Evolutionary conservation across 2,113 vertebrate genomes (phyloP).

Genomic region (Ahaetulla prasina): DNA sequence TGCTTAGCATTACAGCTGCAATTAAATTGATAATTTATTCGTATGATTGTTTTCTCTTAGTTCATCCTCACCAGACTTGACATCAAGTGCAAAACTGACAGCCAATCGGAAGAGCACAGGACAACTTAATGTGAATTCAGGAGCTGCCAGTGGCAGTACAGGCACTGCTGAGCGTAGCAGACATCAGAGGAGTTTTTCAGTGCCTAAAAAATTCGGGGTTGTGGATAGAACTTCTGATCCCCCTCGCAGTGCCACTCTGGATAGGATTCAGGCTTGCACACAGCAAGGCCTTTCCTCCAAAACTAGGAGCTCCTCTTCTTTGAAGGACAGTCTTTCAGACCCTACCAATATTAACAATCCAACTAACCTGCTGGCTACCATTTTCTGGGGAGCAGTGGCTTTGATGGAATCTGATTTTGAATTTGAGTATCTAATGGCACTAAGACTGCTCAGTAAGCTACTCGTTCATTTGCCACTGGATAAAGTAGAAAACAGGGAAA

Average conservation of each 20-base stretch:
- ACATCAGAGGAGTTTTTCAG: conserved; percentile 95
- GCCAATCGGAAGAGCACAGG: conserved; percentile 94
- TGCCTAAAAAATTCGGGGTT: conserved; percentile 97
- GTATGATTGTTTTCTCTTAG: conserved; percentile 54
- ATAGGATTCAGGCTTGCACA: conserved; percentile 94
- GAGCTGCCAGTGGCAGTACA: conserved; percentile 63
- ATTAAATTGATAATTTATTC: not conserved
- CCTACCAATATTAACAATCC: conserved; percentile 91
- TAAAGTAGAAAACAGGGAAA: conserved; percentile 90
- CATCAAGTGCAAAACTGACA: conserved; percentile 84
- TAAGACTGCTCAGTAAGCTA: conserved; percentile 88
- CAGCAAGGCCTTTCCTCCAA: conserved; percentile 81
- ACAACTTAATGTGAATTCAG: conserved; percentile 86
- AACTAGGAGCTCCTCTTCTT: conserved; percentile 83
- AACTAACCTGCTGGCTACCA: conserved; percentile 87
- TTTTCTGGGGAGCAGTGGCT: conserved; percentile 96
- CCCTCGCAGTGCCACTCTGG: conserved; percentile 92
- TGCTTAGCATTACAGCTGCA: not conserved
- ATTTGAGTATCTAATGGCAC: conserved; percentile 96
- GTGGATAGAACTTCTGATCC: conserved; percentile 82
- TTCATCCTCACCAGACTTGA: conserved; percentile 91
- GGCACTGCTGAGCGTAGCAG: conserved; percentile 84
- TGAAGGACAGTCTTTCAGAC: conserved; percentile 87
- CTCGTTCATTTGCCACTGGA: conserved; percentile 91
- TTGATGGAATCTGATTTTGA: conserved; percentile 99